Evolutionary conservation across 2,888 invertebrate species (phyloP).

Genomic region (Piscicola geometra): DNA sequence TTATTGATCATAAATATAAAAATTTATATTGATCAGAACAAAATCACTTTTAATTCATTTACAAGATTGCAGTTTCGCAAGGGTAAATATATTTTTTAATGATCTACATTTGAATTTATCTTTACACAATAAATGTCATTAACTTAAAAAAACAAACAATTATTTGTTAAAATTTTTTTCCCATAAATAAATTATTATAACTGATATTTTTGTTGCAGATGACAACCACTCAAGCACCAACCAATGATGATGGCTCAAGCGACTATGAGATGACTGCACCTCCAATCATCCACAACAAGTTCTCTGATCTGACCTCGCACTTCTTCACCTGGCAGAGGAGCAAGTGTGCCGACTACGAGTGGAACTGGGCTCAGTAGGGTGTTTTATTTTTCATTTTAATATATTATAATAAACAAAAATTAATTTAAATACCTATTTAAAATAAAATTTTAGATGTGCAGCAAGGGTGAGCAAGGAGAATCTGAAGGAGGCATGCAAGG

Average conservation of each 20-base stretch:
- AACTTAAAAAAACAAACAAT: too few relatives aligned
- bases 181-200: too few relatives aligned
- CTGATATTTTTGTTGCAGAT: too few relatives aligned
- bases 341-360: conserved; percentile 45
- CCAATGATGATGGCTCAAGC: neutral
- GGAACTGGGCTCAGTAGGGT: conserved; percentile 44
- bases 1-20: too few relatives aligned
- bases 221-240: conserved; percentile 5
- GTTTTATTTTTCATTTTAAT: neutral
- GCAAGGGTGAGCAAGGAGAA: conserved; percentile 42
- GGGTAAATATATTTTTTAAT: too few relatives aligned
- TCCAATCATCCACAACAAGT: conserved; percentile 7
- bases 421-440: neutral
- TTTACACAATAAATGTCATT: too few relatives aligned
- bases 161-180: too few relatives aligned
- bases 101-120: too few relatives aligned
- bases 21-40: too few relatives aligned
- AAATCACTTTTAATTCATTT: too few relatives aligned
- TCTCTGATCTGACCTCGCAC: conserved; percentile 42
- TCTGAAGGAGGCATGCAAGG: conserved; percentile 41
- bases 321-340: conserved; percentile 44
- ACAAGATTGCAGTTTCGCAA: too few relatives aligned
- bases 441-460: conserved; percentile 40
- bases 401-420: neutral
- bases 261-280: neutral